phyloP scores from a whole-genome alignment of 1,140 invertebrate genomes.

The Penaeus indicus region DNA sequence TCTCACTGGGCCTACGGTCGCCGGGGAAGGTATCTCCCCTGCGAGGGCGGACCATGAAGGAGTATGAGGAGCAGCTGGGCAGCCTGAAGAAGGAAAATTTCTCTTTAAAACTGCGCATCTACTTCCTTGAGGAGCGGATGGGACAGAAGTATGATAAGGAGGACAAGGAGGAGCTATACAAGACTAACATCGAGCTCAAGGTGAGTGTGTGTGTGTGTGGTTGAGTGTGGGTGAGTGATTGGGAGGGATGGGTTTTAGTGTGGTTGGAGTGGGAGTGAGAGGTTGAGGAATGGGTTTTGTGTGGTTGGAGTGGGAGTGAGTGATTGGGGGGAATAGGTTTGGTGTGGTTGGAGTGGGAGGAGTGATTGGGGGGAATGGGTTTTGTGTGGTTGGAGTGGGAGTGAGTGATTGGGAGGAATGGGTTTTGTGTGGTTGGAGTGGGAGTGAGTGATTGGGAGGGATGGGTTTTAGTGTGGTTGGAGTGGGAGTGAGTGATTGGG shows the following conservation, averaged over 20 bases:
- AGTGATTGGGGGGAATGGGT: too few relatives aligned
- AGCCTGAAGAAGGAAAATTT: slow-evolving; percentile 91
- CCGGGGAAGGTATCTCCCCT: slow-evolving; percentile 71
- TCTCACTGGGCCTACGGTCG: slow-evolving; percentile 51
- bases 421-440: neutral
- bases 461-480: too few relatives aligned
- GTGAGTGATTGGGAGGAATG: neutral
- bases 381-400: neutral
- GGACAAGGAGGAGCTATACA: slow-evolving; percentile 75
- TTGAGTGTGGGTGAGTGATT: too few relatives aligned
- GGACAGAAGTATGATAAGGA: slow-evolving; percentile 74
- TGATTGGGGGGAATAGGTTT: neutral
- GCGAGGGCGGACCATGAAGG: slow-evolving; percentile 83
- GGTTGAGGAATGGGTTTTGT: slow-evolving; percentile 32
- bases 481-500: too few relatives aligned
- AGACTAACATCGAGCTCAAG: slow-evolving; percentile 84
- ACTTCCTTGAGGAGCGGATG: slow-evolving; percentile 89
- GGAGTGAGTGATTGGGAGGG: too few relatives aligned
- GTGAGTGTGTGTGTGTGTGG: slow-evolving; percentile 75
- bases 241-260: too few relatives aligned
- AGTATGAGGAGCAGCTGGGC: slow-evolving; percentile 89
- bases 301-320: neutral
- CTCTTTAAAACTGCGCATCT: slow-evolving; percentile 89
- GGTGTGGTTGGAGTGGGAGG: neutral
- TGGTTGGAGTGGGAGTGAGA: too few relatives aligned